Evolutionary conservation across 2,797 vertebrate species (phyloP).

Genomic region (Catostomus latipinnis): DNA sequence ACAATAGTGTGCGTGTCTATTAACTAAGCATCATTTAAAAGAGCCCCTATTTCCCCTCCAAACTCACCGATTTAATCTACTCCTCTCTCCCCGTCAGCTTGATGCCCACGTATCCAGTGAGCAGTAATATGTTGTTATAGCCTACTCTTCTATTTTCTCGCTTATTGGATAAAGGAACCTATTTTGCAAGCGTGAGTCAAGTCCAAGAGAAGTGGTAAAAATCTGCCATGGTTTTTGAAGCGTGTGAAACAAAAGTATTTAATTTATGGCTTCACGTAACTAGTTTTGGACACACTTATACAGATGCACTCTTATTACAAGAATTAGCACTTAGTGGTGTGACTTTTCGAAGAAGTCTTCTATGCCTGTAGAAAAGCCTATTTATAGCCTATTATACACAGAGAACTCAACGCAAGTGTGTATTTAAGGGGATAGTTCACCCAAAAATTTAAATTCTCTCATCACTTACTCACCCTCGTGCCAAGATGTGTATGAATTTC

Average conservation of each 20-base stretch:
- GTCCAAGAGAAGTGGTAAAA: slow-evolving; percentile 7
- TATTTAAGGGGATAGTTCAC: not conserved
- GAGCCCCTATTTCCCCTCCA: slow-evolving; percentile 34
- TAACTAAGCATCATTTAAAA: slow-evolving; percentile 20
- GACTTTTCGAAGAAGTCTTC: not conserved
- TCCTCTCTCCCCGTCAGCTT: not conserved
- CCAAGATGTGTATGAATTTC: too few species aligned
- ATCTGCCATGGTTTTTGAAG: slow-evolving; percentile 14
- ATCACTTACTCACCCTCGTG: too few species aligned
- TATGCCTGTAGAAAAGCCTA: not conserved
- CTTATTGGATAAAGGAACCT: not conserved
- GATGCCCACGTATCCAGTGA: slow-evolving; percentile 14
- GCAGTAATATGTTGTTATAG: slow-evolving; percentile 10
- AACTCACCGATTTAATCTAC: slow-evolving; percentile 15
- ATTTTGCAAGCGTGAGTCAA: slow-evolving; percentile 16
- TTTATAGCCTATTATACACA: not conserved
- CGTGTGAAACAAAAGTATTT: slow-evolving; percentile 7
- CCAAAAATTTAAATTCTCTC: too few species aligned
- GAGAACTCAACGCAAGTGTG: not conserved
- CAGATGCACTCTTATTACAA: not conserved
- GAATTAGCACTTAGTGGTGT: slow-evolving; percentile 4
- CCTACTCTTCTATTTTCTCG: not conserved
- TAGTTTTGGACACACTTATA: slow-evolving; percentile 8
- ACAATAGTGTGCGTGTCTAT: not conserved
- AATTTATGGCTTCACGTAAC: not conserved